phyloP scores from a whole-genome alignment of 2,888 invertebrate genomes.

The Tetheella fluctuosa region DNA sequence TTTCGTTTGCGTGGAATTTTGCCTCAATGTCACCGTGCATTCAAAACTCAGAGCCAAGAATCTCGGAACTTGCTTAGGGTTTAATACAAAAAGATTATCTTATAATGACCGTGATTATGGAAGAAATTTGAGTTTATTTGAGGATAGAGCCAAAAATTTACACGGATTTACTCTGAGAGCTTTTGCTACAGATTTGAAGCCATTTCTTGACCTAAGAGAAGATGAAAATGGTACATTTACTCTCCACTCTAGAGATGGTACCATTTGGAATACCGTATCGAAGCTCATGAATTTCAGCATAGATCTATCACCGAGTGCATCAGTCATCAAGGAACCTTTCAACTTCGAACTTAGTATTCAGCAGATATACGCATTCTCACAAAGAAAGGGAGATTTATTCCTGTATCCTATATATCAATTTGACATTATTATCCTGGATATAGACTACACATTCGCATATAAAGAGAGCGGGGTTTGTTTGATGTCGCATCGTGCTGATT shows the following conservation, averaged over 20 bases:
- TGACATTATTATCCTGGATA: conserved; percentile 61
- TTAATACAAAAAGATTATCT: conserved; percentile 40
- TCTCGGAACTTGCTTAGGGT: conserved; percentile 68
- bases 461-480: conserved; percentile 74
- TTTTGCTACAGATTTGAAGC: conserved; percentile 50
- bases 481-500: conserved; percentile 63
- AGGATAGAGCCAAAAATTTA: conserved; percentile 61
- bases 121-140: conserved; percentile 46
- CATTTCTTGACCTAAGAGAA: conserved; percentile 54
- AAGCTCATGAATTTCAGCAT: conserved; percentile 67
- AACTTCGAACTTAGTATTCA: conserved; percentile 59
- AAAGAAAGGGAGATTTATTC: conserved; percentile 64
- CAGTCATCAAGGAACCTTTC: conserved; percentile 51
- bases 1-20: conserved; percentile 58
- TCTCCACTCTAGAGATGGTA: conserved; percentile 62
- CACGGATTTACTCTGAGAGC: conserved; percentile 58
- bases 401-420: conserved; percentile 69
- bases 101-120: conserved; percentile 37
- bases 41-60: conserved; percentile 53
- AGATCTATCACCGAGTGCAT: conserved; percentile 51
- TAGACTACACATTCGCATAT: conserved; percentile 62
- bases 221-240: conserved; percentile 50
- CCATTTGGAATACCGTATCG: conserved; percentile 64
- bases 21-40: conserved; percentile 55
- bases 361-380: conserved; percentile 58